Conservation (phyloP, 2,888 invertebrate genomes). For the Drosophila affinis region DNA sequence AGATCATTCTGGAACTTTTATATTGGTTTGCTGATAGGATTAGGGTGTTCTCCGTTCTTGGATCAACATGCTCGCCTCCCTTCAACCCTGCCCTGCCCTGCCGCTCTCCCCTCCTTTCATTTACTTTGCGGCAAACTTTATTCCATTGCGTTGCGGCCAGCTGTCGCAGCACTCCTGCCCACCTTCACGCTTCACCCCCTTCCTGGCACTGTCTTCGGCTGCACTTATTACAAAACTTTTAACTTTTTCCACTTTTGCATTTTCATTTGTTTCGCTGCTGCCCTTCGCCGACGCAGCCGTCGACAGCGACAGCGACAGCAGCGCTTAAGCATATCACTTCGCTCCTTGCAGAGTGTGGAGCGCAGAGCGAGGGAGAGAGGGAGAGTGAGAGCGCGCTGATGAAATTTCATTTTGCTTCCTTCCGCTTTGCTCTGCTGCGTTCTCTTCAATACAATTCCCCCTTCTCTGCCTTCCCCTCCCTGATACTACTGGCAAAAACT, state of each 20-base stretch:
- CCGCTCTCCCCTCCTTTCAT: conserved; percentile 6
- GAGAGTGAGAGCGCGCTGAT: conserved; percentile 22
- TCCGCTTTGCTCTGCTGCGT: conserved; percentile 34
- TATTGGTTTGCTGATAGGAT: conserved; percentile 2
- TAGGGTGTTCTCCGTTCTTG: conserved; percentile 11
- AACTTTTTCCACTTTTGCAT: conserved; percentile 63
- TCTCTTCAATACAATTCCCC: conserved; percentile 1
- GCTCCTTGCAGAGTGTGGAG: conserved; percentile 26
- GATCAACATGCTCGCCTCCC: conserved; percentile 13
- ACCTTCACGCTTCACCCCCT: not conserved
- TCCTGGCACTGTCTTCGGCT: conserved; percentile 8
- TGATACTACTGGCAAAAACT: conserved; percentile 8
- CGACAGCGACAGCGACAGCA: not conserved
- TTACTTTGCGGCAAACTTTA: conserved; percentile 31
- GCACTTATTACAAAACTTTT: conserved; percentile 72
- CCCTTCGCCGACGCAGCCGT: conserved; percentile 10
- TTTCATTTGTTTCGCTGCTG: conserved; percentile 68
- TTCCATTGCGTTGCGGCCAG: conserved; percentile 41
- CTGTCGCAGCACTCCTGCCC: conserved; percentile 35
- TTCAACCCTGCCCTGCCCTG: not conserved
- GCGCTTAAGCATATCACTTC: conserved; percentile 62
- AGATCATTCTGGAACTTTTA: not conserved
- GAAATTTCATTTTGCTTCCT: conserved; percentile 60
- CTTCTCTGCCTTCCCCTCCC: not conserved
- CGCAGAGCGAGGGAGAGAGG: not conserved